Percentiles rank a stretch among this genome's conserved stretches.
These are phyloP conservation scores for Marmota monax DNA, from an alignment of 2,113 vertebrate genomes.

Conservation along the genomic window DNA sequence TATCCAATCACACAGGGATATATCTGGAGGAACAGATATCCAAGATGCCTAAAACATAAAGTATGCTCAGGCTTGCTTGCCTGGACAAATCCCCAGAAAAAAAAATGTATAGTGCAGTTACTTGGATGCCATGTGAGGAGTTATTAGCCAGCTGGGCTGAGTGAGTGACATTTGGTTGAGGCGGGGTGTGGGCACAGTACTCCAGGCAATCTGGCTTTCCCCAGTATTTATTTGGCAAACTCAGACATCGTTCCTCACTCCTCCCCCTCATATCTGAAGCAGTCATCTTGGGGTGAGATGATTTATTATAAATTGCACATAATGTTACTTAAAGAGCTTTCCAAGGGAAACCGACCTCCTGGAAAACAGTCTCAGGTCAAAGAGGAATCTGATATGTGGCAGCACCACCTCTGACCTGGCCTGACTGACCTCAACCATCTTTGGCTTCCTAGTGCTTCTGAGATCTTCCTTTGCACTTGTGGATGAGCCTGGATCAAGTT, in stretches of 20 bases:
- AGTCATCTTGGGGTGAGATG: slow-evolving; percentile 58
- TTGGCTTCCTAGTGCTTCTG: slow-evolving; percentile 14
- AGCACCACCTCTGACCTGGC: not conserved
- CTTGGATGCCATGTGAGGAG: slow-evolving; percentile 66
- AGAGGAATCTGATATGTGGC: not conserved
- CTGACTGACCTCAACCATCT: not conserved
- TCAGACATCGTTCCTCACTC: slow-evolving; percentile 47
- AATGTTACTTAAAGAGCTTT: slow-evolving; percentile 51
- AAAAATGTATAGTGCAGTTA: slow-evolving; percentile 52
- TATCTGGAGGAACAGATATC: slow-evolving; percentile 62
- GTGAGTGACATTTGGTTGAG: slow-evolving; percentile 76
- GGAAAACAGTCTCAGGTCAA: not conserved
- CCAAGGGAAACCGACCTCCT: slow-evolving; percentile 8
- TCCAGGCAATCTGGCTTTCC: slow-evolving; percentile 77
- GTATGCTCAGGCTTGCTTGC: slow-evolving; percentile 51
- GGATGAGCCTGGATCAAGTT: slow-evolving; percentile 62
- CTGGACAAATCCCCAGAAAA: slow-evolving; percentile 68
- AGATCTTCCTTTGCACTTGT: slow-evolving; percentile 49
- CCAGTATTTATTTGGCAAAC: slow-evolving; percentile 72
- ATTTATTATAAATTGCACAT: slow-evolving; percentile 63
- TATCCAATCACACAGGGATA: slow-evolving; percentile 48
- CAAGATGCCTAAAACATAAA: slow-evolving; percentile 38
- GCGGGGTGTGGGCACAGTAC: slow-evolving; percentile 68
- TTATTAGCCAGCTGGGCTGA: slow-evolving; percentile 75
- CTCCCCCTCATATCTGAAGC: slow-evolving; percentile 66